phyloP scores from a whole-genome alignment of 1,140 invertebrate species.

The Cardiocondyla obscurior region DNA sequence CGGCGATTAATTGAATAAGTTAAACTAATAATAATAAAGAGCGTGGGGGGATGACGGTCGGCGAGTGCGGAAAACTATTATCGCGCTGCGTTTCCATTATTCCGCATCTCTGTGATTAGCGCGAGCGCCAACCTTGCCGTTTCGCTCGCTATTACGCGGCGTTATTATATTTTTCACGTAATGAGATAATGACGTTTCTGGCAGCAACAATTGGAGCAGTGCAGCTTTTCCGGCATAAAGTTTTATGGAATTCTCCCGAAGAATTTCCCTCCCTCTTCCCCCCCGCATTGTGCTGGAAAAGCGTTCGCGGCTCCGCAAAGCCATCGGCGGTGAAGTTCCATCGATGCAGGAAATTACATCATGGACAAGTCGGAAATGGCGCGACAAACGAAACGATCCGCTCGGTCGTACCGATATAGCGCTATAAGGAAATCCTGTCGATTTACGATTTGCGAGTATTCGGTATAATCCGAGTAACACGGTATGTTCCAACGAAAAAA shows the following conservation, averaged over 20 bases:
- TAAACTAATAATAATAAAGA: constrained; percentile 30
- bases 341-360: constrained; percentile 55
- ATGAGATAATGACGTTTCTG: neutral
- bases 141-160: neutral
- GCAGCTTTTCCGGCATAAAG: neutral
- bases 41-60: neutral
- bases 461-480: neutral
- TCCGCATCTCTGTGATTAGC: neutral
- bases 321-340: neutral
- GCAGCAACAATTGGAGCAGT: neutral
- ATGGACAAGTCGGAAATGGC: constrained; percentile 48
- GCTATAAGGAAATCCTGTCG: constrained; percentile 19
- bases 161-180: neutral
- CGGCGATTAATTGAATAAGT: constrained; percentile 22
- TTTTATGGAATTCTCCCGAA: neutral
- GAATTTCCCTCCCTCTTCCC: no score
- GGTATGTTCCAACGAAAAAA: no score
- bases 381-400: constrained; percentile 38
- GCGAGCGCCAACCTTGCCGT: neutral
- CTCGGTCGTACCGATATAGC: neutral
- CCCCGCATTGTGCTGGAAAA: neutral
- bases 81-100: constrained; percentile 6
- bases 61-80: neutral
- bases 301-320: constrained; percentile 6
- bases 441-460: neutral